Evolutionary conservation across 1,140 invertebrate genomes (phyloP).

Genomic region (Drosophila yakuba): DNA sequence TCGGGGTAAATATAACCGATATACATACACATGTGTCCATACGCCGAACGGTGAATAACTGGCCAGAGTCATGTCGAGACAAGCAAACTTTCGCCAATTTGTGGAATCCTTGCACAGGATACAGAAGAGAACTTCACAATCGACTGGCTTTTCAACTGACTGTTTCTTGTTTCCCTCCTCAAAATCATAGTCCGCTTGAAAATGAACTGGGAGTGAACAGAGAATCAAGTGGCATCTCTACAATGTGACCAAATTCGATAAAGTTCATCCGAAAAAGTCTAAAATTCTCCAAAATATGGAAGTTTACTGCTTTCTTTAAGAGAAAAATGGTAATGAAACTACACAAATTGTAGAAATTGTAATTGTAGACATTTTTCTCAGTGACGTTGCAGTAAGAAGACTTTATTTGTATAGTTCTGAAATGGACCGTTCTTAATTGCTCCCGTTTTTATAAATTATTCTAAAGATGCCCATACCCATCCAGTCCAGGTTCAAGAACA

Average conservation of each 20-base stretch:
- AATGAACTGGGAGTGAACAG: neutral
- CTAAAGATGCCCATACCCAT: neutral
- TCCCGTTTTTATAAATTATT: neutral
- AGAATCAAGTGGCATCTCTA: neutral
- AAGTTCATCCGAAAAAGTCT: neutral
- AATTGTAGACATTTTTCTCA: neutral
- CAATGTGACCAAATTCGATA: neutral
- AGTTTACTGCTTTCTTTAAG: neutral
- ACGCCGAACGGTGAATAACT: neutral
- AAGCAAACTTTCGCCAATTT: too few species aligned
- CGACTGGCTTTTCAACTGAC: too few species aligned
- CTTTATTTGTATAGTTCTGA: neutral
- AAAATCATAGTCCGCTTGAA: neutral
- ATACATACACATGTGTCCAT: neutral
- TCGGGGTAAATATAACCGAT: conserved; percentile 3
- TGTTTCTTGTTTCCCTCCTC: too few species aligned
- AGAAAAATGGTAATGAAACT: too few species aligned
- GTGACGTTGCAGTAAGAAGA: neutral
- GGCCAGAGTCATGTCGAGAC: too few species aligned
- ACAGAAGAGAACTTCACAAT: too few species aligned
- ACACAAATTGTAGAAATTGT: too few species aligned
- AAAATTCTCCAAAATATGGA: neutral
- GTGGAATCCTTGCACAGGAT: too few species aligned
- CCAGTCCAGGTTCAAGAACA: neutral
- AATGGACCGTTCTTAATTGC: neutral